These are phyloP conservation scores for Erethizon dorsatum DNA, from an alignment of 2,797 vertebrate genomes.

Conservation along the genomic window DNA sequence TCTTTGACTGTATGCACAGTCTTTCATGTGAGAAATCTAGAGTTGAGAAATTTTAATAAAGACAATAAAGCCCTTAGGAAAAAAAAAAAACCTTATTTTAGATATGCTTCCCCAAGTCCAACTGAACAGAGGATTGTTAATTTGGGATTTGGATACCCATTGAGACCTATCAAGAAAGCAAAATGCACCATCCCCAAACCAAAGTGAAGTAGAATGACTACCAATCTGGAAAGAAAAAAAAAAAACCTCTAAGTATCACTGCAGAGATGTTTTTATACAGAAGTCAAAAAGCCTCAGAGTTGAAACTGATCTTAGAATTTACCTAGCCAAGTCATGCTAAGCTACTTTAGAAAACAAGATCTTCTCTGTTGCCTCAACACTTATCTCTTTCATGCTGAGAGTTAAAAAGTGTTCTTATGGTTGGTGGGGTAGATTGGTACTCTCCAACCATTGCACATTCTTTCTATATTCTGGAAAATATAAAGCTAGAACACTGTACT, in stretches of 20 bases:
- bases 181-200: neutral
- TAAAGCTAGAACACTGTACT: neutral
- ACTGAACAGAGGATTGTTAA: neutral
- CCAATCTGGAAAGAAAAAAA: neutral
- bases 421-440: rapidly evolving
- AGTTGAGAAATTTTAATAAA: slow-evolving; percentile 13
- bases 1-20: neutral
- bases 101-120: neutral
- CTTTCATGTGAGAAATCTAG: neutral
- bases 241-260: neutral
- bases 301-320: neutral
- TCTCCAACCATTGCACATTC: neutral
- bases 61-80: neutral
- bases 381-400: neutral
- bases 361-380: neutral
- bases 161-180: slow-evolving; percentile 17
- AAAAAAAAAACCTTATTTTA: slow-evolving; percentile 25
- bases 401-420: neutral
- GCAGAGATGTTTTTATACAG: neutral
- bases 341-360: neutral
- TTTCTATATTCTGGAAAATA: neutral
- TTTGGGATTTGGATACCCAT: neutral
- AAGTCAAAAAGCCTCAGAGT: neutral
- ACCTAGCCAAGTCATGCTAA: neutral
- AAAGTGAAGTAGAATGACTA: neutral